phyloP scores from a whole-genome alignment of 2,797 vertebrate species.

The Sebastes minor region DNA sequence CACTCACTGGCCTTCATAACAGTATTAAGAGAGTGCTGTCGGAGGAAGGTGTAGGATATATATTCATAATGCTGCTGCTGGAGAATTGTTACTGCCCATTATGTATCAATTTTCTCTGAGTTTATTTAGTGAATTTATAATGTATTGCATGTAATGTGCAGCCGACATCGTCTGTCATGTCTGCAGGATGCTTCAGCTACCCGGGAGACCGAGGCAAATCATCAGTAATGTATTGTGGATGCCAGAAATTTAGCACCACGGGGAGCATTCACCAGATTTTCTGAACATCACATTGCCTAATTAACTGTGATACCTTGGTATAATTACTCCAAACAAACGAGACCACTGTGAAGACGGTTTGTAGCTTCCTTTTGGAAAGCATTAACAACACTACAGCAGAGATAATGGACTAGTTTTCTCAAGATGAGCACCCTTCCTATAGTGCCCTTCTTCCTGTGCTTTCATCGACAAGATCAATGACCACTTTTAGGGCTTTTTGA shows the following conservation, averaged over 20 bases:
- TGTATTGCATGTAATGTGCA: conserved; percentile 6
- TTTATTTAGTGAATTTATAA: conserved; percentile 17
- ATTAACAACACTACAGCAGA: background rate
- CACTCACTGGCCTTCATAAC: conserved; percentile 7
- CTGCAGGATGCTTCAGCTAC: background rate
- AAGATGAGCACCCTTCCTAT: background rate
- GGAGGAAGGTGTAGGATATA: background rate
- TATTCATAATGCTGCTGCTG: conserved; percentile 2
- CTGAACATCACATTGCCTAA: conserved; percentile 25
- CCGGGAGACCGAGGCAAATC: conserved; percentile 16
- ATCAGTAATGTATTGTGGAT: conserved; percentile 39
- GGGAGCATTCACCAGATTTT: conserved; percentile 32
- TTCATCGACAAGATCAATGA: background rate
- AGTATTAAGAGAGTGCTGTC: background rate
- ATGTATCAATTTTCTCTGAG: background rate
- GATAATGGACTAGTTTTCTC: background rate
- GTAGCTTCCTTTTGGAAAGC: background rate
- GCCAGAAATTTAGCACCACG: conserved; percentile 11
- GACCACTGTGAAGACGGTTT: background rate
- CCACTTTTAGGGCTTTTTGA: background rate
- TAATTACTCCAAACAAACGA: conserved; percentile 38
- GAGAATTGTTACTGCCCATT: background rate
- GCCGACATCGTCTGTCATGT: conserved; percentile 13
- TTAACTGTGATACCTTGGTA: conserved; percentile 31
- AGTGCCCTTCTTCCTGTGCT: background rate